Percentiles rank a stretch among this genome's conserved stretches.
Evolutionary conservation across 1,140 invertebrate species (phyloP).

Genomic region (Mizuhopecten yessoensis): DNA sequence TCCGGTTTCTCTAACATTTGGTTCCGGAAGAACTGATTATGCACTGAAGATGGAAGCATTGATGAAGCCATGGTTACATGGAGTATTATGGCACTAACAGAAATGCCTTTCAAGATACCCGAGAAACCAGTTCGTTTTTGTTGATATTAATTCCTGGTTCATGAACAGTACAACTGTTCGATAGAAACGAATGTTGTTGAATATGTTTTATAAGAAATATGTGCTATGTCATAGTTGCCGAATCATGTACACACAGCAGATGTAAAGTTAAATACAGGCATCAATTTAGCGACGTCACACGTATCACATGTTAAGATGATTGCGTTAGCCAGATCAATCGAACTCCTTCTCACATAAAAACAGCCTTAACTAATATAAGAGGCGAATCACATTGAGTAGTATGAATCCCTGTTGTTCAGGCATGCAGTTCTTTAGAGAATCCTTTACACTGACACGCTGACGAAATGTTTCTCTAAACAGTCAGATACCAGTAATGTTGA

Average conservation of each 20-base stretch:
- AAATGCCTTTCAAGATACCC: not conserved
- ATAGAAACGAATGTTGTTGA: not conserved
- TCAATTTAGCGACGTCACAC: not conserved
- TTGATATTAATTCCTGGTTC: not conserved
- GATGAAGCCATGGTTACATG: not conserved
- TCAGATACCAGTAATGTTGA: too few relatives aligned
- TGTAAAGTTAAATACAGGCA: not conserved
- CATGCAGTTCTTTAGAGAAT: not conserved
- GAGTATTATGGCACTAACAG: not conserved
- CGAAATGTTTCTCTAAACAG: not conserved
- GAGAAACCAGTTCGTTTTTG: not conserved
- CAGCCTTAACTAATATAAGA: not conserved
- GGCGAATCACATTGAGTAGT: not conserved
- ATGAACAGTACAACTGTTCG: not conserved
- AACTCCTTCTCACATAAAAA: not conserved
- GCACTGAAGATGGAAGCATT: not conserved
- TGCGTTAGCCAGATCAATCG: too few relatives aligned
- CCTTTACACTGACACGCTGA: not conserved
- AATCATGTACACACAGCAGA: not conserved
- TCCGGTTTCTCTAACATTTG: conserved; percentile 11
- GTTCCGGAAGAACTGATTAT: not conserved
- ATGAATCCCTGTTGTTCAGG: not conserved
- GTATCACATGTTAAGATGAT: not conserved
- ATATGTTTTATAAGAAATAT: not conserved
- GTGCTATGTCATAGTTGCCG: not conserved